Conservation (phyloP, 1,140 invertebrate species). For the Bicyclus anynana region DNA sequence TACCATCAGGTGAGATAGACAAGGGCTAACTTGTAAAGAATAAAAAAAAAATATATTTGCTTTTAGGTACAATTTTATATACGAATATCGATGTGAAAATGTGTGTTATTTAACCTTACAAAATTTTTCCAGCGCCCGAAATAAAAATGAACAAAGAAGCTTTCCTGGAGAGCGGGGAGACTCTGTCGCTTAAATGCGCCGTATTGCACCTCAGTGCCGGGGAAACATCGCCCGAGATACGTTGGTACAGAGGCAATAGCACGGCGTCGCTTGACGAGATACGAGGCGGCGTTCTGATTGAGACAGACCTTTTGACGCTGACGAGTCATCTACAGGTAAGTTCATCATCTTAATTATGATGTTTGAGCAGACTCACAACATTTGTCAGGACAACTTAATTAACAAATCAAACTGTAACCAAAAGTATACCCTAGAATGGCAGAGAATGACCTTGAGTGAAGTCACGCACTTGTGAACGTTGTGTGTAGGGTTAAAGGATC, state of each 20-base stretch:
- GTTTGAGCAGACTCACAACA: too few species aligned
- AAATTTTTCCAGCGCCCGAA: conserved; percentile 56
- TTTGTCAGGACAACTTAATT: too few species aligned
- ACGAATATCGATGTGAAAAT: not conserved
- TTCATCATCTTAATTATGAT: too few species aligned
- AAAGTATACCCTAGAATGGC: too few species aligned
- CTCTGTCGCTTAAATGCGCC: conserved; percentile 58
- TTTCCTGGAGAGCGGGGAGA: conserved; percentile 63
- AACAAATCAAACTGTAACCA: too few species aligned
- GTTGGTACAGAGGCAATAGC: conserved; percentile 56
- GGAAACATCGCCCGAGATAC: conserved; percentile 38
- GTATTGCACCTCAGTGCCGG: conserved; percentile 52
- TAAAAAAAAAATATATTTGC: too few species aligned
- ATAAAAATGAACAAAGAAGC: conserved; percentile 65
- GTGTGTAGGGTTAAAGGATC: too few species aligned
- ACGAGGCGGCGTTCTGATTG: conserved; percentile 57
- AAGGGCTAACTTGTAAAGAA: too few species aligned
- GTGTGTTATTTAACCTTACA: not conserved
- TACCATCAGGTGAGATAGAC: too few species aligned
- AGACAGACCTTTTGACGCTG: conserved; percentile 59
- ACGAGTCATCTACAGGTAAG: conserved; percentile 64
- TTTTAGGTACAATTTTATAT: too few species aligned
- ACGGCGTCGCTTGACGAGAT: conserved; percentile 55
- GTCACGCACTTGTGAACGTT: too few species aligned
- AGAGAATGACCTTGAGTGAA: too few species aligned